These are phyloP conservation scores for Eubasilissa regina DNA, from an alignment of 1,140 invertebrate genomes.

Conservation along the genomic window DNA sequence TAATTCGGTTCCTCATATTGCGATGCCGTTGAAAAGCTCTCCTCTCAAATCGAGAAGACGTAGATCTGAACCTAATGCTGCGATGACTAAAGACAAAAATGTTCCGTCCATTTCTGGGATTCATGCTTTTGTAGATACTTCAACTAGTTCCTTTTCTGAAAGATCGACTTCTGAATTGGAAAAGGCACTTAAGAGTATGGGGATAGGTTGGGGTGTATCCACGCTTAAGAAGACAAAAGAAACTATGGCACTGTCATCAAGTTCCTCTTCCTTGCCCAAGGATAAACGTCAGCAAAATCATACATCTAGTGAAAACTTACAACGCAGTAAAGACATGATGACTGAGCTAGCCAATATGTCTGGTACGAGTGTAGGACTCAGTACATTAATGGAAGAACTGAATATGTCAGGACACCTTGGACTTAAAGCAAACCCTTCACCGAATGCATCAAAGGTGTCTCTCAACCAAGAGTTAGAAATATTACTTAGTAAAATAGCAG, in stretches of 20 bases:
- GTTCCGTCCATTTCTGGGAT: constrained; percentile 37
- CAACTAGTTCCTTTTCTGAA: constrained; percentile 62
- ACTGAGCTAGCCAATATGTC: constrained; percentile 56
- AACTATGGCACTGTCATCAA: constrained; percentile 76
- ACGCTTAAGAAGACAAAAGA: constrained; percentile 79
- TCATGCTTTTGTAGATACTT: constrained; percentile 15
- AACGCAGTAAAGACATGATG: constrained; percentile 23
- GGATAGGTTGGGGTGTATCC: constrained; percentile 77
- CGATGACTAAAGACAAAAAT: constrained; percentile 3
- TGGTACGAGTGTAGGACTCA: constrained; percentile 57
- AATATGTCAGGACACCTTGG: constrained; percentile 65
- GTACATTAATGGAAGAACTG: constrained; percentile 60
- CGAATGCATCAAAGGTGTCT: constrained; percentile 37
- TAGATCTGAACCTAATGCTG: constrained; percentile 40
- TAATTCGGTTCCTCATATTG: constrained; percentile 58
- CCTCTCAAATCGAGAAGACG: constrained; percentile 66
- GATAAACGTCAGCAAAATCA: constrained; percentile 62
- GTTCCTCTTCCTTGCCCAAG: constrained; percentile 71
- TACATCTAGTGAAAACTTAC: constrained; percentile 58
- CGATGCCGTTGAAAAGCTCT: constrained; percentile 49
- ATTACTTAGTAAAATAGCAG: constrained; percentile 35
- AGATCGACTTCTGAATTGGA: constrained; percentile 72
- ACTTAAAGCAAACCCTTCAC: constrained; percentile 43
- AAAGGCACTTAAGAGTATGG: constrained; percentile 75
- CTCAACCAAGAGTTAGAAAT: constrained; percentile 35